Percentiles rank a stretch among this genome's conserved stretches.
Evolutionary conservation across 2,888 invertebrate species (phyloP).

Genomic region (Drosophila paranaensis): DNA sequence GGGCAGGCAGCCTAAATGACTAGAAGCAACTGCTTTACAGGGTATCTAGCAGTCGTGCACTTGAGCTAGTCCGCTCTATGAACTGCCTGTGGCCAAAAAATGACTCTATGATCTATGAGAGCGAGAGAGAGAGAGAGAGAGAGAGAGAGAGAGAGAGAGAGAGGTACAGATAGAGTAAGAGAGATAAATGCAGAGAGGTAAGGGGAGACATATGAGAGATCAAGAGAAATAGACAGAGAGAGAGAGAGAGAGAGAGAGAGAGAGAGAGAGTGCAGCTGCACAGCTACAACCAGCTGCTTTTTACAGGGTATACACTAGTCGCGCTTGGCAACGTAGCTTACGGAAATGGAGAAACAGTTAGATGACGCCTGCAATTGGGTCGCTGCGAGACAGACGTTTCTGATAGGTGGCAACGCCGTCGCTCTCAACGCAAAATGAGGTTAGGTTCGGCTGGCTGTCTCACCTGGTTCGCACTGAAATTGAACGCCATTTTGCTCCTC

Average conservation of each 20-base stretch:
- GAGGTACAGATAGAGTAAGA: too few species aligned
- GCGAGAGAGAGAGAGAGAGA: too few species aligned
- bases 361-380: slow-evolving; percentile 30
- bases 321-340: slow-evolving; percentile 31
- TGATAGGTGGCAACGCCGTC: slow-evolving; percentile 21
- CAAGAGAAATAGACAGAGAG: too few species aligned
- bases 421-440: background rate
- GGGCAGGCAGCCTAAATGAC: background rate
- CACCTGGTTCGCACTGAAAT: slow-evolving; percentile 85
- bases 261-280: too few species aligned
- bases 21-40: background rate
- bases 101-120: background rate
- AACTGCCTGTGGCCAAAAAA: too few species aligned
- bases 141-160: too few species aligned
- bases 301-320: background rate
- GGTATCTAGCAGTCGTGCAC: background rate
- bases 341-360: slow-evolving; percentile 4
- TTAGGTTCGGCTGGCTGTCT: slow-evolving; percentile 19
- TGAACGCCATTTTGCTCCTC: slow-evolving; percentile 76
- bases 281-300: too few species aligned
- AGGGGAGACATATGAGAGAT: too few species aligned
- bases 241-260: too few species aligned
- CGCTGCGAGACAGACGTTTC: slow-evolving; percentile 12
- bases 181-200: too few species aligned
- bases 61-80: background rate